These are phyloP conservation scores for Trissolcus basalis DNA, from an alignment of 1,140 invertebrate species.

Conservation along the genomic window DNA sequence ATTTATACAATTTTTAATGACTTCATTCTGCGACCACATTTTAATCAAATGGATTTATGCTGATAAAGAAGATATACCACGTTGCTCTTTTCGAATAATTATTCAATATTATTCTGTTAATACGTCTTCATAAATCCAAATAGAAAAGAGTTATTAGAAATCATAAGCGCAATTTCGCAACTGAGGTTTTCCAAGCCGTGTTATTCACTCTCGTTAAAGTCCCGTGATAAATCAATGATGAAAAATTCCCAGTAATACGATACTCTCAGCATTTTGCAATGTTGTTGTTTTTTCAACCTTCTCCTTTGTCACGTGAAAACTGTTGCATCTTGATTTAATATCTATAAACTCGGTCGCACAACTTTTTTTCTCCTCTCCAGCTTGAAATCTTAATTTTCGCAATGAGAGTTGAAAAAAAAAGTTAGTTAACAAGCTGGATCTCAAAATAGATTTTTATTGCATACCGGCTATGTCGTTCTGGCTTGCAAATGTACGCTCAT, in stretches of 20 bases:
- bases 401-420: not conserved
- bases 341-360: too few species aligned
- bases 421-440: not conserved
- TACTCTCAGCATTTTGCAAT: not conserved
- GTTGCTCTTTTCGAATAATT: too few species aligned
- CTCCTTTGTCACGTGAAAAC: too few species aligned
- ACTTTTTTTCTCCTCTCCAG: too few species aligned
- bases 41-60: slow-evolving; percentile 23
- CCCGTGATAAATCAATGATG: not conserved
- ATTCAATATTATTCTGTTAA: not conserved
- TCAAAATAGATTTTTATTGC: slow-evolving; percentile 7
- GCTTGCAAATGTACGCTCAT: not conserved
- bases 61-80: slow-evolving; percentile 7
- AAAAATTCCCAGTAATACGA: not conserved
- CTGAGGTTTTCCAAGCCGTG: not conserved
- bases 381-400: not conserved
- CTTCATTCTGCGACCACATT: slow-evolving; percentile 17
- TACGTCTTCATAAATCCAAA: not conserved
- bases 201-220: slow-evolving; percentile 1
- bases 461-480: slow-evolving; percentile 2
- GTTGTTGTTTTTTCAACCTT: not conserved
- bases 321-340: too few species aligned
- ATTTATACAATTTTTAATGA: slow-evolving; percentile 32
- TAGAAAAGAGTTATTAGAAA: not conserved
- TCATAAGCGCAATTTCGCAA: slow-evolving; percentile 1